Base-by-base conservation (phyloP, 2,113 vertebrate species). In the Tautogolabrus adspersus region DNA sequence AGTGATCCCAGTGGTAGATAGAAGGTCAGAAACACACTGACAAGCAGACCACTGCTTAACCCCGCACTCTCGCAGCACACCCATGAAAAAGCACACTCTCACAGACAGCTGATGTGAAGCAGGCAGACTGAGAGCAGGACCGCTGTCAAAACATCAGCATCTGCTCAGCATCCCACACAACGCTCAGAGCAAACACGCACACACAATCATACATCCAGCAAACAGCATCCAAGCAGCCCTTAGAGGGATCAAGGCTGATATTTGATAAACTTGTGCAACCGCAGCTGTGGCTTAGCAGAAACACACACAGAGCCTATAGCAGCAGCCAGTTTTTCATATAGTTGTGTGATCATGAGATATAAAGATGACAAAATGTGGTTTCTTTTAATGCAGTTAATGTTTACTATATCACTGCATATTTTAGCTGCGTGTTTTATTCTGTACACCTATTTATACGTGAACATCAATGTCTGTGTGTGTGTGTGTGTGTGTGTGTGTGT, bases 121-220 rank as follows among this genome's bases (percentile, higher is more conserved):
- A 52, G 71, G 72, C 84, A 86, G 87, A 84, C 89, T 72, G 79
- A 75, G 75, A 79, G 78, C 82, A 80, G 77, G 84, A 88, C 72
- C 75, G 73, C 79, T 91, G 92, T 93, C 90, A 91, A 90, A 92
- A 92, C 89, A 91, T 88, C 83, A 92, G 82, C 87, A 87, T 84
- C 86, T 93, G 90, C 82, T 89, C 77, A 75, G 83, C 83, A 86
- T 87, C 88, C 79, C 73, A 87, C 74, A 80, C 75, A 75, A 11
- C 49, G 47, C 86, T 85, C 57, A 73, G 66, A 87, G 89, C 86
- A 75, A 86, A 81, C 63, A 51, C 47, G 58, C 79, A 74, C 77
- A 81, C 70, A 81, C 75, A 83, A n/a, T 68, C 76, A 60, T 72
- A 81, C 70, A 73, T 76, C 66, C 12, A 74, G 74, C 73, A 87